phyloP scores from a whole-genome alignment of 2,113 vertebrate species.

The Dicaeum eximium region DNA sequence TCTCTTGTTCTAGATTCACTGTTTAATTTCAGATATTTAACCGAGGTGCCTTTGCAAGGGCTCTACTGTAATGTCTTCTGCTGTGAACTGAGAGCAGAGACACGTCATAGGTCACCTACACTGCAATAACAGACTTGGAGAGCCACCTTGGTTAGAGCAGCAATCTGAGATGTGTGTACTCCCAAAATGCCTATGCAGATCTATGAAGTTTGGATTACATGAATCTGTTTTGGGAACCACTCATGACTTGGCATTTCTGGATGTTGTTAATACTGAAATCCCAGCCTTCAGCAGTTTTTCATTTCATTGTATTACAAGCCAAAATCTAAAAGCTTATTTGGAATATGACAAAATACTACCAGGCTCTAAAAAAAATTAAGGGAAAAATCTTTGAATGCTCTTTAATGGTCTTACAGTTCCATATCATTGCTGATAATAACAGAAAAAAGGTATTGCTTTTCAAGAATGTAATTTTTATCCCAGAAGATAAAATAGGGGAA shows the following conservation, averaged over 20 bases:
- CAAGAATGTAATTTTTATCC: neutral
- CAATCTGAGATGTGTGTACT: neutral
- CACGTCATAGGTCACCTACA: neutral
- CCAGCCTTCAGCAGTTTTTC: neutral
- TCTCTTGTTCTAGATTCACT: neutral
- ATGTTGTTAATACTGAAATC: neutral
- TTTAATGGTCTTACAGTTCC: neutral
- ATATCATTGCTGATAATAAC: neutral
- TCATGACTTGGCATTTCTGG: neutral
- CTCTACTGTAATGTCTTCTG: neutral
- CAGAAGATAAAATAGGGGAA: neutral
- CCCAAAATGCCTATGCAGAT: neutral
- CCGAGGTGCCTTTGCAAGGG: fast-evolving
- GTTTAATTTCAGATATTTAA: neutral
- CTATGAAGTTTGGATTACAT: neutral
- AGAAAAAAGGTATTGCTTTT: neutral
- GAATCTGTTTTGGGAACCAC: neutral
- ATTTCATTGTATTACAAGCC: neutral
- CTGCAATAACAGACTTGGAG: neutral
- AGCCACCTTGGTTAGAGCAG: neutral
- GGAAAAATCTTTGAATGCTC: neutral
- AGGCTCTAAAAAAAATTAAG: neutral
- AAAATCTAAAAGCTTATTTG: neutral
- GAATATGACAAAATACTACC: neutral
- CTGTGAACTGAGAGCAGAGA: neutral